Base-by-base conservation (phyloP, 2,797 vertebrate species). In the Choloepus didactylus region DNA sequence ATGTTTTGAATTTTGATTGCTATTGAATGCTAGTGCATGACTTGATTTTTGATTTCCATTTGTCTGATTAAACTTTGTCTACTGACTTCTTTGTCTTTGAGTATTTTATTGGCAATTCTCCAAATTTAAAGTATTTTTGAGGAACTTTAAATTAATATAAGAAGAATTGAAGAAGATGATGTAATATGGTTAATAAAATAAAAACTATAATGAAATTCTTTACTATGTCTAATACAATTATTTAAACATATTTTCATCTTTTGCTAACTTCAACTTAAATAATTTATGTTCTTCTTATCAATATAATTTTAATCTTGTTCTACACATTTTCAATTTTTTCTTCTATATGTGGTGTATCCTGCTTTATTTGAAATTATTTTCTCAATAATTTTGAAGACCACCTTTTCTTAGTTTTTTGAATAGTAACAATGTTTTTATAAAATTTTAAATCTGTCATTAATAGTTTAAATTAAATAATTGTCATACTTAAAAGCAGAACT, bases 361-460 rank as follows among this genome's bases (percentile, higher is more conserved):
- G 6, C 9, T 59, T 60, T 73, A 54, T 79, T 72, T 66, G 0
- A 77, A 83, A 87, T 83, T 6, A 54, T 18, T 93, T 67, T 77
- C 60, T 69, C 31, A 66, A 11, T 86, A 9, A 59, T 6, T 64
- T 73, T 75, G 27, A 92, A 67, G 70, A 35, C 54, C 6, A 41
- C 75, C 2, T 93, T 11, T n/a, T 84, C 60, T 62, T 56, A 79
- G 80, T 88, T 91, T 89, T 67, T 29, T 73, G 6, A 67, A 93
- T 16, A 79, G 23, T 73, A 19, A 29, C 4, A 73, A 89, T 35
- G 21, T 76, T 46, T 67, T 31, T 38, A 49, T 69, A 84, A 72
- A 84, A 31, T 29, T 62, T 85, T 35, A n/a, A 64, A 51, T 66
- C 9, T n/a, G 2, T 94, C 12, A 35, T 35, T 35, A 35, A 35